Evolutionary conservation across 2,888 invertebrate genomes (phyloP), one percentile per base, ranked within the genome.

Genomic region (Chymomyza procnemis): DNA sequence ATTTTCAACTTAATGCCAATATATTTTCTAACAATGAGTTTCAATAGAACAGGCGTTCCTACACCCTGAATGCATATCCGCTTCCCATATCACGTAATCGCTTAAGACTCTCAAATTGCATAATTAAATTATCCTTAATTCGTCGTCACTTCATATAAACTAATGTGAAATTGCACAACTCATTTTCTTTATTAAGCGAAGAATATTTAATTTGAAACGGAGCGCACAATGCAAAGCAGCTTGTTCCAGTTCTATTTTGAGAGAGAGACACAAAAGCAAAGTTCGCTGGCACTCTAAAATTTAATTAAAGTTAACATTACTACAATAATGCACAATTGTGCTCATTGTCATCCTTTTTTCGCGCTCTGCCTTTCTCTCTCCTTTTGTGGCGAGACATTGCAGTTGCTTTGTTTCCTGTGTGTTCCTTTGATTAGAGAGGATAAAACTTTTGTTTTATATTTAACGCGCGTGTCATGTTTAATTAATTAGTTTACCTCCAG

Each of bases 221-320:
- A 46, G 50, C n/a, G n/a, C 63, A 8, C 18, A 18, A 46, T n/a
- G 41, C 18, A 47, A 47, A 56, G 30, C 16, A 46, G 18, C 4
- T 54, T 52, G 58, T 16, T 47, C n/a, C 14, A 16, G 4, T 14
- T 47, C 14, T 47, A n/a, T 16, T 26, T 47, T n/a, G n/a, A 47
- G 47, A 12, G 47, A 14, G n/a, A 12, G 47, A 14, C 5, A 55
- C 54, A 64, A n/a, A 8, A 48, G 50, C 22, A 61, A 34, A 18
- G 57, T 47, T 60, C 59, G 18, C 34, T 64, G 58, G 47, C 62
- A 69, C 68, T 69, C 78, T 66, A 41, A 14, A 86, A 71, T 81
- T 80, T 80, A 80, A 80, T 81, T 81, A 84, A 81, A 84, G 73
- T 79, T 79, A 65, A 73, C 69, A 72, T 84, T 84, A 79, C 79